Conservation (phyloP, 2,113 vertebrate genomes). For the Melanerpes formicivorus region DNA sequence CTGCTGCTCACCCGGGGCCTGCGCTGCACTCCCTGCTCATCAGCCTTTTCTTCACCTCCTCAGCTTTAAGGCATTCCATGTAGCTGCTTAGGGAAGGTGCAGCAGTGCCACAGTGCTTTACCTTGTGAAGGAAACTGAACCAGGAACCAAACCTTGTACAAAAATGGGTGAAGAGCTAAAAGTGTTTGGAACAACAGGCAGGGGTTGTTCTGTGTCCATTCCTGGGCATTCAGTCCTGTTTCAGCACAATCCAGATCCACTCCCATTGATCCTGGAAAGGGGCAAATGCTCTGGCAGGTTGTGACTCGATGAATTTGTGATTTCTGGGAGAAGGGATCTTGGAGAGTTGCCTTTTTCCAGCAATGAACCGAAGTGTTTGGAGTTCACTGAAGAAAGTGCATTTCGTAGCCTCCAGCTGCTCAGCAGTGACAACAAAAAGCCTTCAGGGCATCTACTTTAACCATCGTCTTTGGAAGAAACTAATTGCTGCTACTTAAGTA, state of each 20-base stretch:
- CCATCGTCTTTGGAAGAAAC: constrained; percentile 63
- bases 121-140: constrained; percentile 44
- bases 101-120: not conserved
- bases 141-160: not conserved
- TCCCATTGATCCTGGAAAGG: not conserved
- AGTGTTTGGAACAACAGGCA: not conserved
- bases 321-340: not conserved
- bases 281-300: not conserved
- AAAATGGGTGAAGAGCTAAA: not conserved
- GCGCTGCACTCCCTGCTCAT: constrained; percentile 45
- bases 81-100: constrained; percentile 20
- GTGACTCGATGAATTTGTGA: not conserved
- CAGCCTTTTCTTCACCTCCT: constrained; percentile 51
- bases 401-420: not conserved
- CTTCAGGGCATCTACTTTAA: constrained; percentile 42
- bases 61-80: not conserved
- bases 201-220: not conserved
- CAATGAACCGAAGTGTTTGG: not conserved
- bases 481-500: constrained; percentile 80
- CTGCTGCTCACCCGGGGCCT: not conserved
- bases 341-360: not conserved
- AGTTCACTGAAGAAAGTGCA: constrained; percentile 24
- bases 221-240: not conserved
- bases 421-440: not conserved
- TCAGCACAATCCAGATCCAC: not conserved